Evolutionary conservation across 1,140 invertebrate genomes (phyloP), one percentile per base, ranked within the genome.

Genomic region (Heliconius nattereri): DNA sequence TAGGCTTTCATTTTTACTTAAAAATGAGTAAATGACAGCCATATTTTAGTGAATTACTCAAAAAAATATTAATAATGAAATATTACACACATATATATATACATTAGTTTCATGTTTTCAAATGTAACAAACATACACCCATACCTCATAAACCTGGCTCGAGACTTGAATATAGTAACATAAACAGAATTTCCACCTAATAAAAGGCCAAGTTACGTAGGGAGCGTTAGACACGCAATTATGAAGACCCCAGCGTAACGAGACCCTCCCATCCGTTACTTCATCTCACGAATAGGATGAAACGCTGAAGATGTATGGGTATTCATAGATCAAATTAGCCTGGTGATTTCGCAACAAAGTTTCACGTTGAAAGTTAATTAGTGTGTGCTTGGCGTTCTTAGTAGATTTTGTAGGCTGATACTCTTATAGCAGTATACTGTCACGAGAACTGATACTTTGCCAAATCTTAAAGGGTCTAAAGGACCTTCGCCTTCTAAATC

Each of bases 141-240:
- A 40, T 84, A 85, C 83, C 84, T 91, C 87, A 92, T 91, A 92
- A 92, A 87, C 91, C 86, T 81, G 82, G 83, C 86, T 83, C 86
- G 80, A 84, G 86, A 83, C 87, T 86, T 82, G 89, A 88, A 86
- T 90, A 82, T 91, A 92, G 88, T 90, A 86, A 85, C 88, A 87
- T 92, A 92, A 87, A 94, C 89, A 92, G 91, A 92, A 92, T 94
- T 94, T 92, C 90, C 91, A 94, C 92, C 90, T 94, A 93, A 93
- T 94, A 94, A 94, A 94, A 94, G 91, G 87, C 89, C 91, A 85
- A 88, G 89, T 94, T 94, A 94, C 90, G 91, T 89, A 90, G 91
- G 87, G 87, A 90, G 88, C 90, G 89, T 92, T 88, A 91, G 89
- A 92, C 90, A 91, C 87, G 88, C 91, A 92, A 93, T 93, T 92